These are phyloP conservation scores for Myotis planiceps DNA, from an alignment of 2,797 vertebrate species.

Conservation along the genomic window DNA sequence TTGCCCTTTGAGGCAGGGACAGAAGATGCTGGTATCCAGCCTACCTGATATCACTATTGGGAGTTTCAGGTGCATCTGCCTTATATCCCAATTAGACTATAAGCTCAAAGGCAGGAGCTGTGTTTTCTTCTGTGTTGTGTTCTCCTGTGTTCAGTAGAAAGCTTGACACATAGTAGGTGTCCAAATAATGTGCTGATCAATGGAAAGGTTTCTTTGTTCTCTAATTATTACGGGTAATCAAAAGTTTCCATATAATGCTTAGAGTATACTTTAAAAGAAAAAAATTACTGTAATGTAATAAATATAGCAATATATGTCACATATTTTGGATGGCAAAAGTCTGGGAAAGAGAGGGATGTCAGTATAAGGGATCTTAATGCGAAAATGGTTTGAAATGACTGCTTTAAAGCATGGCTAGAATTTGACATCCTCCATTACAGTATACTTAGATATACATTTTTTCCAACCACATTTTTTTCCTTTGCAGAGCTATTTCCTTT, in stretches of 20 bases:
- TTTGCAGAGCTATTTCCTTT: not conserved
- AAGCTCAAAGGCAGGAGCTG: not conserved
- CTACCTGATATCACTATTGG: not conserved
- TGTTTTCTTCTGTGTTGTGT: not conserved
- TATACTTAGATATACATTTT: not conserved
- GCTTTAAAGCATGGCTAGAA: not conserved
- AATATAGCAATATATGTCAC: not conserved
- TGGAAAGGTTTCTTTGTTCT: not conserved
- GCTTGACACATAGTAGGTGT: not conserved
- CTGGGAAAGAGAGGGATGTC: not conserved
- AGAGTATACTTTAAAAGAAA: not conserved
- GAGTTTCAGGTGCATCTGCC: not conserved
- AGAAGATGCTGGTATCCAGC: not conserved
- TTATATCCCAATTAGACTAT: not conserved
- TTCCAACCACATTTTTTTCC: not conserved
- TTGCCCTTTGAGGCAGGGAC: not conserved
- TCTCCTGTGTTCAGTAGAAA: not conserved
- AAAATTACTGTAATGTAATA: not conserved
- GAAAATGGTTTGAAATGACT: not conserved
- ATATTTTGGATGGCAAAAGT: not conserved
- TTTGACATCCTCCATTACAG: not conserved
- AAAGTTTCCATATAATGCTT: not conserved
- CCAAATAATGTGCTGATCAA: not conserved
- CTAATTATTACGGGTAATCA: not conserved
- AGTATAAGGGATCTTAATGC: not conserved